These are phyloP conservation scores for Brachionus rubens DNA, from an alignment of 1,140 invertebrate genomes.

Conservation along the genomic window DNA sequence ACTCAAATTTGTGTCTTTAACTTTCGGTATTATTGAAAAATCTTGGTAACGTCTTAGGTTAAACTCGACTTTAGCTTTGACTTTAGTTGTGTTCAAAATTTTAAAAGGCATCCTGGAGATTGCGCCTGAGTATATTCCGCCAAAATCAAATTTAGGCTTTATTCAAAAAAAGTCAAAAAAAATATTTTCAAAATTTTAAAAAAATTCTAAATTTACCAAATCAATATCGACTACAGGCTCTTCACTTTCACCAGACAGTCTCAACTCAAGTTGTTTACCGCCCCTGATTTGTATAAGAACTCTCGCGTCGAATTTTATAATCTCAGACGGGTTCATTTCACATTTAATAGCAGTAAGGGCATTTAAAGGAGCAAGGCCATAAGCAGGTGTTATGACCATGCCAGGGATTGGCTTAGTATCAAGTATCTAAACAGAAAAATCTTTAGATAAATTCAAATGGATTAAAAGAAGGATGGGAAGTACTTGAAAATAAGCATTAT, in stretches of 20 bases:
- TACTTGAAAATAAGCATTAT: slow-evolving; percentile 60
- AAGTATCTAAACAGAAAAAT: slow-evolving; percentile 51
- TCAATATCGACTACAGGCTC: slow-evolving; percentile 57
- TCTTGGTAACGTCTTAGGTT: slow-evolving; percentile 56
- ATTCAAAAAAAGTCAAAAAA: slow-evolving; percentile 47
- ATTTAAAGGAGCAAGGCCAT: slow-evolving; percentile 58
- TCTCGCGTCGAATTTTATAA: slow-evolving; percentile 60
- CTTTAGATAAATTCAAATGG: not conserved
- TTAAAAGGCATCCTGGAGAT: slow-evolving; percentile 52
- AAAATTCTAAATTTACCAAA: slow-evolving; percentile 51
- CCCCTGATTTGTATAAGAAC: slow-evolving; percentile 56
- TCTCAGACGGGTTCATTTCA: slow-evolving; percentile 54
- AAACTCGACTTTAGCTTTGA: slow-evolving; percentile 56
- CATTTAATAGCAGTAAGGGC: slow-evolving; percentile 55
- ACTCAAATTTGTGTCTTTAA: slow-evolving; percentile 54
- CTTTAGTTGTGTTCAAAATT: slow-evolving; percentile 52
- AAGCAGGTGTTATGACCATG: slow-evolving; percentile 53
- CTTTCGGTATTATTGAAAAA: slow-evolving; percentile 52
- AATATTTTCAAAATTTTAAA: not conserved
- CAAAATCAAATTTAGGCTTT: slow-evolving; percentile 57
- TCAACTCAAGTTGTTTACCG: slow-evolving; percentile 54
- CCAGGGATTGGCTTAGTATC: slow-evolving; percentile 59
- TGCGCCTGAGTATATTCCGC: slow-evolving; percentile 58
- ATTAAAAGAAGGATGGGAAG: not conserved
- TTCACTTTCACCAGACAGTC: slow-evolving; percentile 58